Evolutionary conservation across 2,888 invertebrate species (phyloP), one percentile per base, ranked within the genome.

Genomic region (Cynaeus angustus): DNA sequence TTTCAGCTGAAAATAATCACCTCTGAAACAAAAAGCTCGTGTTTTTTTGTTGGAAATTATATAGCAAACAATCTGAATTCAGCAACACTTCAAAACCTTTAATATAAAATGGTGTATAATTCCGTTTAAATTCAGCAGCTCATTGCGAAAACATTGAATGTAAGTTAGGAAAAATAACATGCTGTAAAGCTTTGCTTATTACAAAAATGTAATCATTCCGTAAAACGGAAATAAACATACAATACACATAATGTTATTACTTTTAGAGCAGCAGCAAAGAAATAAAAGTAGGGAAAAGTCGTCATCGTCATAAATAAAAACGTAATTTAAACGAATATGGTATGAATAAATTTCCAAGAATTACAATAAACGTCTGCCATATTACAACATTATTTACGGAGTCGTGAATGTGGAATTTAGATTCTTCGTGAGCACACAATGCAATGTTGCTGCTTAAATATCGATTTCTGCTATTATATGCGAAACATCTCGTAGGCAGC

Each of bases 291-390:
- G 46, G 13, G 13, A 46, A 46, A n/a, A 21, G 16, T 46, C 26
- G n/a, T 2, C 46, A 46, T 46, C 46, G 16, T 46, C n/a, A 46
- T 46, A 46, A 41, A 41, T 41, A 46, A 46, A 46, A 46, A 9
- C 8, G 26, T 46, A 46, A 46, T 46, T 46, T 10, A 46, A 43
- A 46, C 46, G 46, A 46, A 46, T 46, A 46, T 46, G 46, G 46
- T 14, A 26, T 14, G 46, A 46, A 46, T 46, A 46, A 16, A 46
- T 46, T 46, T 46, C 46, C 46, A 46, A 46, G 46, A 21, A 46
- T 46, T 46, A 46, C 46, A 46, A 26, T 46, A 46, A 46, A 46
- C 13, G 21, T 14, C 21, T 14, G 12, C 8, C 21, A 21, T 43
- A 13, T 43, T 9, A 43, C 43, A 43, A 12, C 14, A 12, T 43